phyloP scores from a whole-genome alignment of 2,888 invertebrate species.

The Hypomecis atomaria region DNA sequence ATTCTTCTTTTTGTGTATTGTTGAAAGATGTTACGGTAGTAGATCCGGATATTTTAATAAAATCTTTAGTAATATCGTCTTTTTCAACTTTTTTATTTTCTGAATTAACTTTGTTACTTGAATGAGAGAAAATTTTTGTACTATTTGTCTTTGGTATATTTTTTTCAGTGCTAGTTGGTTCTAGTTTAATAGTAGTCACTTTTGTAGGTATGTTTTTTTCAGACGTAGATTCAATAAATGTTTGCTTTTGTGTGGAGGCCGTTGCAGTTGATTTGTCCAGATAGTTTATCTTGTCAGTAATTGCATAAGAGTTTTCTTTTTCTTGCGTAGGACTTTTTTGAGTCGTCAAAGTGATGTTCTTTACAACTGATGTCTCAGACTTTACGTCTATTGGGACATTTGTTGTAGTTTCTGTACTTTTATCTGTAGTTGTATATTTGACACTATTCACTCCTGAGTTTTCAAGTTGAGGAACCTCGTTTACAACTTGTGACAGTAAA shows the following conservation, averaged over 20 bases:
- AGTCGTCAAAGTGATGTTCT: conserved; percentile 24
- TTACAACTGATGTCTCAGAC: neutral
- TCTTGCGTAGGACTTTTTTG: conserved; percentile 25
- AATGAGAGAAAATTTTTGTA: conserved; percentile 23
- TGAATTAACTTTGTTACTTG: conserved; percentile 33
- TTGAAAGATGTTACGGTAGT: conserved; percentile 32
- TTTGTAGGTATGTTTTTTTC: conserved; percentile 24
- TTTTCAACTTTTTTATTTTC: conserved; percentile 33
- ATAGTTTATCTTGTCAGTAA: conserved; percentile 10
- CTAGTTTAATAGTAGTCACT: conserved; percentile 28
- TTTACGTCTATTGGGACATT: neutral
- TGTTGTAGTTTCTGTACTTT: conserved; percentile 44
- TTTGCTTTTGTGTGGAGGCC: conserved; percentile 12
- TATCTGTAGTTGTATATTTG: conserved; percentile 49
- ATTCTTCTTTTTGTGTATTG: conserved; percentile 16
- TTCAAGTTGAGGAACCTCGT: conserved; percentile 61
- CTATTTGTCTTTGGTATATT: conserved; percentile 29
- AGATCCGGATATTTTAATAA: conserved; percentile 51
- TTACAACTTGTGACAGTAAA: conserved; percentile 78
- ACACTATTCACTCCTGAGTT: conserved; percentile 37
- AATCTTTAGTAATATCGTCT: conserved; percentile 43
- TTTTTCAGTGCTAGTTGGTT: conserved; percentile 26
- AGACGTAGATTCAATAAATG: conserved; percentile 3
- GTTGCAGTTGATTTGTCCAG: conserved; percentile 3
- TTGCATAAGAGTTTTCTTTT: conserved; percentile 3